Evolutionary conservation across 2,113 vertebrate genomes (phyloP).

Genomic region (Gobiocypris rarus): DNA sequence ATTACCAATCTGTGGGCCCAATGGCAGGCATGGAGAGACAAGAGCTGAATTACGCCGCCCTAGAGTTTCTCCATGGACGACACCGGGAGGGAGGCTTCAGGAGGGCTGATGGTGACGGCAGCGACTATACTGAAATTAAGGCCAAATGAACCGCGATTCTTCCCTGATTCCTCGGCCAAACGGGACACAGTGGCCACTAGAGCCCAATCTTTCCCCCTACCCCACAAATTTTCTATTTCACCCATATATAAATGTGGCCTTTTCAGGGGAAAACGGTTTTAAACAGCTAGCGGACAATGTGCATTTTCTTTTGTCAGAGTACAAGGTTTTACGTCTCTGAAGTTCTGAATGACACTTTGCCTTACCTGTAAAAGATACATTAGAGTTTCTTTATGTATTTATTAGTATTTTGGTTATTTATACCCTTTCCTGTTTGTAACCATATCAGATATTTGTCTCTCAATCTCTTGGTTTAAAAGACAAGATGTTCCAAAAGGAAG

Average conservation of each 20-base stretch:
- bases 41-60: slow-evolving; percentile 79
- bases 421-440: background rate
- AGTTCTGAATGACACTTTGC: background rate
- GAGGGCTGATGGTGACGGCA: slow-evolving; percentile 74
- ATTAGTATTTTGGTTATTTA: background rate
- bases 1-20: slow-evolving; percentile 78
- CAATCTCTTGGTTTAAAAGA: background rate
- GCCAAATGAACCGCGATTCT: slow-evolving; percentile 83
- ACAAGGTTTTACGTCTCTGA: background rate
- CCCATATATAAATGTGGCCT: slow-evolving; percentile 36
- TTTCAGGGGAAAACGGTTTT: background rate
- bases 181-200: slow-evolving; percentile 72
- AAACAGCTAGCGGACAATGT: slow-evolving; percentile 15
- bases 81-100: slow-evolving; percentile 73
- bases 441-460: slow-evolving; percentile 12
- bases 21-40: slow-evolving; percentile 76
- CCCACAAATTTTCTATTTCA: slow-evolving; percentile 49
- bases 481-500: background rate
- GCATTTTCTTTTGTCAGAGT: background rate
- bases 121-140: slow-evolving; percentile 81
- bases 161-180: slow-evolving; percentile 77
- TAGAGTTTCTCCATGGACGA: slow-evolving; percentile 75
- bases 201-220: slow-evolving; percentile 35
- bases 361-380: background rate
- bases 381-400: background rate